Evolutionary conservation across 1,140 invertebrate species (phyloP).

Genomic region (Oryzaephilus surinamensis): DNA sequence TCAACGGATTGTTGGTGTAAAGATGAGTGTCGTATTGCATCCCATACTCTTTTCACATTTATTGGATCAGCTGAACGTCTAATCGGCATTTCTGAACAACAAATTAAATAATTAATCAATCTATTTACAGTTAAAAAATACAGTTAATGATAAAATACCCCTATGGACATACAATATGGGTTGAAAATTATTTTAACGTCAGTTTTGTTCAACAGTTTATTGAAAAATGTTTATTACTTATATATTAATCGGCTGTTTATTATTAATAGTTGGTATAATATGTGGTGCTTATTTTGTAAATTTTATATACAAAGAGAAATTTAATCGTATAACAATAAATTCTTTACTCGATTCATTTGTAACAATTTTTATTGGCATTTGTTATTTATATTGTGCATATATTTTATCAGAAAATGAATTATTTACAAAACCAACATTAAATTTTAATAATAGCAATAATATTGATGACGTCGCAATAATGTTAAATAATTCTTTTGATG

Average conservation of each 20-base stretch:
- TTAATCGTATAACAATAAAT: conserved; percentile 3
- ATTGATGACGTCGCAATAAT: conserved; percentile 3
- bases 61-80: conserved; percentile 29
- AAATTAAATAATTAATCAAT: no score
- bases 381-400: conserved; percentile 13
- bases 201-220: not conserved
- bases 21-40: conserved; percentile 25
- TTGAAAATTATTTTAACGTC: not conserved
- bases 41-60: conserved; percentile 30
- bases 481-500: no score
- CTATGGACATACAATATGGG: conserved; percentile 2
- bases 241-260: conserved; percentile 9
- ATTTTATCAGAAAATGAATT: conserved; percentile 5
- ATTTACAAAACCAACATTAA: not conserved
- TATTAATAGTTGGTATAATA: conserved; percentile 9
- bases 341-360: conserved; percentile 11
- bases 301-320: conserved; percentile 5
- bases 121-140: no score
- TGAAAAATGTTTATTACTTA: conserved; percentile 13
- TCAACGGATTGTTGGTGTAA: conserved; percentile 20
- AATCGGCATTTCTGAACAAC: conserved; percentile 26
- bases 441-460: conserved; percentile 3
- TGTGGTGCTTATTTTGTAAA: conserved; percentile 10
- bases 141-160: conserved; percentile 1
- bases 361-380: conserved; percentile 13